Percentiles rank a stretch among this genome's conserved stretches.
Evolutionary conservation across 2,797 vertebrate species (phyloP).

Genomic region (Mus caroli): DNA sequence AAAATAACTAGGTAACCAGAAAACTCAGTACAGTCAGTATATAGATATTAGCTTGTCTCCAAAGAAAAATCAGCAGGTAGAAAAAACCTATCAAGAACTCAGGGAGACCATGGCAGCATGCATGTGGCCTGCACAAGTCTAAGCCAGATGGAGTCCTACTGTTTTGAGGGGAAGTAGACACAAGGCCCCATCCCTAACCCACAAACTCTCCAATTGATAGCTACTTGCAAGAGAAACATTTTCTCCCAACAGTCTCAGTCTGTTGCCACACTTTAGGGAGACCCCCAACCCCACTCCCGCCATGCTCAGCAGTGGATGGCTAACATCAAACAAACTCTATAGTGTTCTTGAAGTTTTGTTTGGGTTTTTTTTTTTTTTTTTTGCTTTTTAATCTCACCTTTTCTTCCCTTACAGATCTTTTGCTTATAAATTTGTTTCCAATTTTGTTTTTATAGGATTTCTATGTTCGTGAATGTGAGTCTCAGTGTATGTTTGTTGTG

Average conservation of each 20-base stretch:
- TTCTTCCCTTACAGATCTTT: not conserved
- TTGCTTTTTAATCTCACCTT: not conserved
- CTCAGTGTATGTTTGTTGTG: not conserved
- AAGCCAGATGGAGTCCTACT: not conserved
- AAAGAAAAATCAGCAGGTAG: not conserved
- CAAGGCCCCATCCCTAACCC: not conserved
- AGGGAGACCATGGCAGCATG: not conserved
- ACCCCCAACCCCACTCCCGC: not conserved
- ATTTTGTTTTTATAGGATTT: not conserved
- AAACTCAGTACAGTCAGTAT: conserved; percentile 26
- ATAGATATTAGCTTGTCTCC: not conserved
- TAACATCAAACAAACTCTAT: not conserved
- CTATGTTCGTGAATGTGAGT: not conserved
- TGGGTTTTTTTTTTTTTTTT: not conserved
- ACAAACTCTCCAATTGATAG: not conserved
- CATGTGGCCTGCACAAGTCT: not conserved
- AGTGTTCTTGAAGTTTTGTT: not conserved
- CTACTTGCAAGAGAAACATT: not conserved
- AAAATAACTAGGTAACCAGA: not conserved
- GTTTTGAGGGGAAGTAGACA: not conserved
- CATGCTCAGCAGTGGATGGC: not conserved
- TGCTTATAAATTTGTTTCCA: not conserved
- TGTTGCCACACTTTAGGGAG: not conserved
- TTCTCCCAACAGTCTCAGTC: not conserved
- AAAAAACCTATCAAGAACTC: not conserved